phyloP scores from a whole-genome alignment of 1,140 invertebrate genomes.

The Ceratosolen solmsi region DNA sequence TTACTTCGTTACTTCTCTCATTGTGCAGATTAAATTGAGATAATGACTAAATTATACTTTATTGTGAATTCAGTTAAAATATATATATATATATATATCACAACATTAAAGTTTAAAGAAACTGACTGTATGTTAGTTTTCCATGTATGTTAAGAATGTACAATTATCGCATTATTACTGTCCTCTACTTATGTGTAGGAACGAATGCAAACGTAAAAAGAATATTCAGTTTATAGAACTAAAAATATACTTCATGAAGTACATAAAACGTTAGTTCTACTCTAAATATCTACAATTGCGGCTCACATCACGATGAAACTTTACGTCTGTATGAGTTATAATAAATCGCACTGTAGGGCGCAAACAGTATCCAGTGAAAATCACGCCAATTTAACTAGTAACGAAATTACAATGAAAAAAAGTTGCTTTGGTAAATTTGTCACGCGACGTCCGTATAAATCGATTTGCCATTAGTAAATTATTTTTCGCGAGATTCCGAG shows the following conservation, averaged over 20 bases:
- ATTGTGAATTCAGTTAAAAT: too few species aligned
- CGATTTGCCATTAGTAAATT: constrained; percentile 16
- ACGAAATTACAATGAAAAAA: not conserved
- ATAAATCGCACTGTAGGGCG: not conserved
- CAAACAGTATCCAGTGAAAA: constrained; percentile 14
- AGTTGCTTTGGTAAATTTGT: not conserved
- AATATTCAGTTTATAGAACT: not conserved
- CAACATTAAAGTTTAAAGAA: constrained; percentile 1
- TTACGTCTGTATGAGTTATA: not conserved
- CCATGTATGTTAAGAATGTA: not conserved
- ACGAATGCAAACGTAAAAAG: not conserved
- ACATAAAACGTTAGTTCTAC: not conserved
- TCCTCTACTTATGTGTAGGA: not conserved
- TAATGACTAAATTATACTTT: not conserved
- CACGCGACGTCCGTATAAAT: not conserved
- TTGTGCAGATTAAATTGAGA: not conserved
- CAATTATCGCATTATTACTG: not conserved
- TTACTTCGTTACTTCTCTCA: not conserved
- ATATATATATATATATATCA: not conserved
- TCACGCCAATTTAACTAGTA: not conserved
- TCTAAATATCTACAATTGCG: not conserved
- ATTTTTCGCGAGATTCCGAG: not conserved
- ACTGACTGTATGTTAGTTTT: not conserved
- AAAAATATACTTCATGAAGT: not conserved
- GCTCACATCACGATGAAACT: not conserved